Evolutionary conservation across 1,140 invertebrate genomes (phyloP).

Genomic region (Calliphora vicina): DNA sequence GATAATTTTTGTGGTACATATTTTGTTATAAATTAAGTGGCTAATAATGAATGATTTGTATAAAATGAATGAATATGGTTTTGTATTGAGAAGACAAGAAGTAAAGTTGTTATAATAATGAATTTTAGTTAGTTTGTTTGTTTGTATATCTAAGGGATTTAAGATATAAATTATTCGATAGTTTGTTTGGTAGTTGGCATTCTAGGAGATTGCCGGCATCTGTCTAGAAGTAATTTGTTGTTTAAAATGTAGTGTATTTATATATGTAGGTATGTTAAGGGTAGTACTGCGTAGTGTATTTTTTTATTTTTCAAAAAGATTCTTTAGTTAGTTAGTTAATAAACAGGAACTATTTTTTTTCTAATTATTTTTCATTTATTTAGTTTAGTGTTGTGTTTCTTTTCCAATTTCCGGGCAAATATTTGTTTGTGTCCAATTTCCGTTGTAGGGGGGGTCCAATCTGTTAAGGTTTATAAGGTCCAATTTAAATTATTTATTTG

Average conservation of each 20-base stretch:
- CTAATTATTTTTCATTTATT: not conserved
- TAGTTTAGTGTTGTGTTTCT: not conserved
- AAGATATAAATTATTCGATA: not conserved
- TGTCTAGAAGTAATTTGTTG: constrained; percentile 11
- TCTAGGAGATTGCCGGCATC: constrained; percentile 17
- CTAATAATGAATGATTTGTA: too few relatives aligned
- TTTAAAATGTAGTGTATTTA: not conserved
- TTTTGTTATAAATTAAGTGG: not conserved
- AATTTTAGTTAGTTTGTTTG: too few relatives aligned
- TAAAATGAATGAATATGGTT: too few relatives aligned
- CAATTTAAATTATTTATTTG: constrained; percentile 20
- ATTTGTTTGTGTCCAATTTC: not conserved
- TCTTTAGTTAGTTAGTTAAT: not conserved
- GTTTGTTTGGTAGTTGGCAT: not conserved
- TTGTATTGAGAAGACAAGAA: too few relatives aligned
- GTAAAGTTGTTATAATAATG: too few relatives aligned
- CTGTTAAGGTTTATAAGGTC: constrained; percentile 4
- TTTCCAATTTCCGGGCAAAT: constrained; percentile 23
- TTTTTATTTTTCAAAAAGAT: not conserved
- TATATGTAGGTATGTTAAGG: not conserved
- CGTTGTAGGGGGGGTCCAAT: not conserved
- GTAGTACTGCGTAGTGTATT: not conserved
- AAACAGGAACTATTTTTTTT: constrained; percentile 28
- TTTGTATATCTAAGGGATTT: not conserved
- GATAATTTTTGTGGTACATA: too few relatives aligned